Evolutionary conservation across 92 coral and sea anemone species (phyloP).

Genomic region (Micromussa lordhowensis): DNA sequence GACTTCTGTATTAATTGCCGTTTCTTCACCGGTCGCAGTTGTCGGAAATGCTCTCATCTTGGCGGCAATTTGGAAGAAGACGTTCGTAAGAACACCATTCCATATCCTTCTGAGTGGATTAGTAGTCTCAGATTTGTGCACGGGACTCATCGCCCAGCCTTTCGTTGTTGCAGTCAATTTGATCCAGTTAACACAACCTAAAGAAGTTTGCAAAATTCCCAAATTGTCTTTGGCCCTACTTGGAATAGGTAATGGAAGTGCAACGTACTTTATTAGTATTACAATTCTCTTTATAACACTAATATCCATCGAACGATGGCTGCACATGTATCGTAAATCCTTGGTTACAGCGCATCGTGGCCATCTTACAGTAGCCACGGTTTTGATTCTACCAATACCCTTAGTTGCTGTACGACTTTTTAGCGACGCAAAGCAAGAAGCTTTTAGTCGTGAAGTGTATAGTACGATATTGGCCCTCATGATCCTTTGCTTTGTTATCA

Average conservation of each 20-base stretch:
- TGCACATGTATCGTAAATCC: conserved; percentile 3
- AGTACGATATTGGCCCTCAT: not conserved
- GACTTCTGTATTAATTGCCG: not conserved
- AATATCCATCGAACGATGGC: conserved; percentile 26
- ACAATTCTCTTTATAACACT: not conserved
- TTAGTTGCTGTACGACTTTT: not conserved
- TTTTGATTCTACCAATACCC: not conserved
- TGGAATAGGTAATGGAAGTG: not conserved
- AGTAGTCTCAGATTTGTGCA: not conserved
- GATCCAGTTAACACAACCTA: not conserved
- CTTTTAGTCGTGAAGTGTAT: not conserved
- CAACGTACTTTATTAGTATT: not conserved
- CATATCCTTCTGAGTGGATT: conserved; percentile 20
- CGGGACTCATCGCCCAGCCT: conserved; percentile 16
- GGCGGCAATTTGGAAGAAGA: conserved; percentile 26
- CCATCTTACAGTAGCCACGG: not conserved
- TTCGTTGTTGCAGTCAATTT: not conserved
- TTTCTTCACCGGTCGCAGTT: conserved; percentile 9
- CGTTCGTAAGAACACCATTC: conserved; percentile 6
- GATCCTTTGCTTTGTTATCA: not conserved
- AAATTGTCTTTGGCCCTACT: too few species aligned
- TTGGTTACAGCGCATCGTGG: not conserved
- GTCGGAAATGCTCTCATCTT: conserved; percentile 19
- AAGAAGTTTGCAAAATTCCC: too few species aligned
- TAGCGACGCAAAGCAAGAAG: not conserved